A percentile compares a stretch with the other conserved stretches of the same genome.
Evolutionary conservation across 2,797 vertebrate genomes (phyloP).

Genomic region (Peromyscus attwateri): DNA sequence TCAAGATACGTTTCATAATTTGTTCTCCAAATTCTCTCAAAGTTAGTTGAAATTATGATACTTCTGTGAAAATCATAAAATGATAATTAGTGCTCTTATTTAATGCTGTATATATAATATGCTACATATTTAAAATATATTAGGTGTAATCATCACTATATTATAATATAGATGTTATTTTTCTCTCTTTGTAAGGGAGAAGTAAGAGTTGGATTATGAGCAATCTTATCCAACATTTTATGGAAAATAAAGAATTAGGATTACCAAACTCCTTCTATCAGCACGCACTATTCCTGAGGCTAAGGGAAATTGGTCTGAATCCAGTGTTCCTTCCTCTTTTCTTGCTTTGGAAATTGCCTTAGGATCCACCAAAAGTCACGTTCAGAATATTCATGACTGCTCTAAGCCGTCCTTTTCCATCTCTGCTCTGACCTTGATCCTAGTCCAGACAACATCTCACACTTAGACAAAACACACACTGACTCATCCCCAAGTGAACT

Average conservation of each 20-base stretch:
- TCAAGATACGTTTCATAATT: not conserved
- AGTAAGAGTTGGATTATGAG: not conserved
- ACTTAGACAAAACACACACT: not conserved
- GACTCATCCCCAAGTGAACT: not conserved
- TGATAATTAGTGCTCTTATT: constrained; percentile 14
- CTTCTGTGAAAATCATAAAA: not conserved
- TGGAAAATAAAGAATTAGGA: constrained; percentile 1
- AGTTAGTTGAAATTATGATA: constrained; percentile 20
- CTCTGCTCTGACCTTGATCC: constrained; percentile 14
- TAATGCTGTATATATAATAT: not conserved
- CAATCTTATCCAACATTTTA: not conserved
- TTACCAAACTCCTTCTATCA: not conserved
- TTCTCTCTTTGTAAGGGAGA: constrained; percentile 21
- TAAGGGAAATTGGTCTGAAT: not conserved
- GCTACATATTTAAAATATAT: not conserved
- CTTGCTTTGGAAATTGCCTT: not conserved
- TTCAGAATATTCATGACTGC: not conserved
- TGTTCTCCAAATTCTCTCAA: not conserved
- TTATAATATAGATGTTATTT: not conserved
- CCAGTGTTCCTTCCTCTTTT: not conserved
- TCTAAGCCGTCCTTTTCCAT: not conserved
- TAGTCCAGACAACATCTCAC: not conserved
- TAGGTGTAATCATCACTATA: not conserved
- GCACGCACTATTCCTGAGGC: not conserved
- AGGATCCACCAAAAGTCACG: not conserved